Percentiles rank a stretch among this genome's conserved stretches.
Conservation (phyloP, 64 coral and sea anemone species). For the Orbicella faveolata region DNA sequence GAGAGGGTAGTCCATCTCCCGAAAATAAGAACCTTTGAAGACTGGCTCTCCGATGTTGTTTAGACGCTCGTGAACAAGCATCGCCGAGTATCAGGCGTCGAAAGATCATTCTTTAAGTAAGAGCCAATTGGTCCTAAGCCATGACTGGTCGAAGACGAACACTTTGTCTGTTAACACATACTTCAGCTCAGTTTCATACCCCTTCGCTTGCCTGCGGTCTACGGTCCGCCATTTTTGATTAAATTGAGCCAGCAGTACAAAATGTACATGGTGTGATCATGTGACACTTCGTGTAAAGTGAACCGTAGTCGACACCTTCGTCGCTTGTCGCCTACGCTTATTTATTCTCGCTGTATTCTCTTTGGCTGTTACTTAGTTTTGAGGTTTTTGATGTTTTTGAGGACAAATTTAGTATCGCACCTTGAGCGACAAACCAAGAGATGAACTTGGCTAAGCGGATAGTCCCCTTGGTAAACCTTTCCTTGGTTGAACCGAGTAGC, state of each 20-base stretch:
- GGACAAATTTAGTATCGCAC: too few species aligned
- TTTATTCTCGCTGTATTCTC: too few species aligned
- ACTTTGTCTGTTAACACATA: too few species aligned
- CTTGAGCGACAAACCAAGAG: too few species aligned
- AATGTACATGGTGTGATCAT: background rate
- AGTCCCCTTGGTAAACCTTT: too few species aligned
- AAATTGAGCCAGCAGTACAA: background rate
- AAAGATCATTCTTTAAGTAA: background rate
- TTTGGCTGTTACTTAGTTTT: too few species aligned
- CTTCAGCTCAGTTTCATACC: too few species aligned
- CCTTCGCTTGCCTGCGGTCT: background rate
- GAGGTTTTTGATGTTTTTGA: too few species aligned
- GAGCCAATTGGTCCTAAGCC: background rate
- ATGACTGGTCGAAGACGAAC: background rate
- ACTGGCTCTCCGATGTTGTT: constrained; percentile 23
- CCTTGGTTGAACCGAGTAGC: too few species aligned
- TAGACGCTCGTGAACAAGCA: constrained; percentile 34
- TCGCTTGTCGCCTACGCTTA: too few species aligned
- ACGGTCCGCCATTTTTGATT: background rate
- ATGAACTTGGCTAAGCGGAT: too few species aligned
- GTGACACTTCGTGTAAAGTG: background rate
- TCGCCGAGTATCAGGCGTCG: background rate
- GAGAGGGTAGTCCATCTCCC: constrained; percentile 2
- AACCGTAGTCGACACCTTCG: too few species aligned
- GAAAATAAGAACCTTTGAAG: constrained; percentile 3